Evolutionary conservation across 1,140 invertebrate species (phyloP).

Genomic region (Episyrphus balteatus): DNA sequence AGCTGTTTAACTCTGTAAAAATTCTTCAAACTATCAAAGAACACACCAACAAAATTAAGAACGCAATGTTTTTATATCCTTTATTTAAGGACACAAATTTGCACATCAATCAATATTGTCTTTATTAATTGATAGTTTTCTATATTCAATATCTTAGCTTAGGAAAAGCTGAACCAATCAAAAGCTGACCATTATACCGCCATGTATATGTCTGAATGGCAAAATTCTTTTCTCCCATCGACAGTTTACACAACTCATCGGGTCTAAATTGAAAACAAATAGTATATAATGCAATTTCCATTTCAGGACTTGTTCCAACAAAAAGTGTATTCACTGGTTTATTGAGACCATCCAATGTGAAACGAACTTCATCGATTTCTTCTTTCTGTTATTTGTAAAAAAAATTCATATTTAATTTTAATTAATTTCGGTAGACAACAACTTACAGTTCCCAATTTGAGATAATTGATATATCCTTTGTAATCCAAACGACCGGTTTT

Average conservation of each 20-base stretch:
- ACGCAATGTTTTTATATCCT: too few species aligned
- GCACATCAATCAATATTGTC: too few species aligned
- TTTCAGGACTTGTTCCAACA: constrained; percentile 82
- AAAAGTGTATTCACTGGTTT: constrained; percentile 73
- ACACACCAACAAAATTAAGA: too few species aligned
- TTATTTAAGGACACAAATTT: too few species aligned
- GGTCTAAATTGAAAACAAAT: constrained; percentile 64
- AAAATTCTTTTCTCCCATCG: constrained; percentile 52
- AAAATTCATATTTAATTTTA: background rate
- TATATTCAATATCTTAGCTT: too few species aligned
- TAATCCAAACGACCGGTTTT: constrained; percentile 54
- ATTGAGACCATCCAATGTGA: constrained; percentile 55
- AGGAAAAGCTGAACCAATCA: constrained; percentile 66
- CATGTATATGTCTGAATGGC: constrained; percentile 58
- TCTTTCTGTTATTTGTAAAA: constrained; percentile 51
- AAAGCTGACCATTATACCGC: constrained; percentile 55
- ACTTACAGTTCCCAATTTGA: constrained; percentile 53
- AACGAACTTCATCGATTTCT: constrained; percentile 56
- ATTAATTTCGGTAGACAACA: background rate
- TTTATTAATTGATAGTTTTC: too few species aligned
- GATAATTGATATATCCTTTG: constrained; percentile 61
- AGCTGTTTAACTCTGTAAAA: too few species aligned
- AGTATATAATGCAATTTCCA: constrained; percentile 84
- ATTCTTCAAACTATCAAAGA: too few species aligned
- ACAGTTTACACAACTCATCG: constrained; percentile 56